phyloP scores from a whole-genome alignment of 1,140 invertebrate species.

The Micrasema longulum region DNA sequence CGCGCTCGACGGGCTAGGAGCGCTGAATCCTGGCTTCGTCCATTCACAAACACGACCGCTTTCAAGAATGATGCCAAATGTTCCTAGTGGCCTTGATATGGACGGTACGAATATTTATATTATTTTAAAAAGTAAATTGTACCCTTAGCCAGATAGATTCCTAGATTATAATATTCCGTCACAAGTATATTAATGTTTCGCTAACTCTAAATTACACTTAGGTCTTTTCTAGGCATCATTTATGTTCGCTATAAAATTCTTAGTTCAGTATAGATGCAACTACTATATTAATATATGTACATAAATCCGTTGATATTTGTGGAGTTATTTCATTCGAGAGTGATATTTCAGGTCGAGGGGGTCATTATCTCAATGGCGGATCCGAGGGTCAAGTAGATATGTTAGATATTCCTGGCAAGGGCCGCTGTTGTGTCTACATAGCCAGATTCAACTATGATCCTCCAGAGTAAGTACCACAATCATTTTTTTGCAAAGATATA shows the following conservation, averaged over 20 bases:
- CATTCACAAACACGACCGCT: constrained; percentile 69
- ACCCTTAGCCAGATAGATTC: neutral
- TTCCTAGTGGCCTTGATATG: constrained; percentile 66
- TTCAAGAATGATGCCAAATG: constrained; percentile 65
- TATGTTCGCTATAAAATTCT: no score
- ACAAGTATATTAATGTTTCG: neutral
- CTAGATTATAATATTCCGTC: constrained; percentile 32
- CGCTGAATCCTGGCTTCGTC: constrained; percentile 68
- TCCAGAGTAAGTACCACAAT: constrained; percentile 70
- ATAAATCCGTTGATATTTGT: no score
- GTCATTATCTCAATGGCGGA: constrained; percentile 69
- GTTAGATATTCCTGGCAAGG: constrained; percentile 93
- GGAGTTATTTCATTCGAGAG: no score
- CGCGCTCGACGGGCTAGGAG: constrained; percentile 68
- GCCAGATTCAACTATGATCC: constrained; percentile 97
- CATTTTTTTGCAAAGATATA: no score
- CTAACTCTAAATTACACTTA: no score
- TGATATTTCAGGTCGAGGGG: constrained; percentile 61
- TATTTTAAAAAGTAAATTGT: no score
- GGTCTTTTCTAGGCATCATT: no score
- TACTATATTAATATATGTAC: no score
- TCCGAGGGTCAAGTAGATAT: constrained; percentile 83
- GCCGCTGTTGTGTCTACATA: constrained; percentile 92
- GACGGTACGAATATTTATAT: constrained; percentile 65
- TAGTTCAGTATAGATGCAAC: no score